Evolutionary conservation across 2,113 vertebrate genomes (phyloP).

Genomic region (Chionodraco myersi): DNA sequence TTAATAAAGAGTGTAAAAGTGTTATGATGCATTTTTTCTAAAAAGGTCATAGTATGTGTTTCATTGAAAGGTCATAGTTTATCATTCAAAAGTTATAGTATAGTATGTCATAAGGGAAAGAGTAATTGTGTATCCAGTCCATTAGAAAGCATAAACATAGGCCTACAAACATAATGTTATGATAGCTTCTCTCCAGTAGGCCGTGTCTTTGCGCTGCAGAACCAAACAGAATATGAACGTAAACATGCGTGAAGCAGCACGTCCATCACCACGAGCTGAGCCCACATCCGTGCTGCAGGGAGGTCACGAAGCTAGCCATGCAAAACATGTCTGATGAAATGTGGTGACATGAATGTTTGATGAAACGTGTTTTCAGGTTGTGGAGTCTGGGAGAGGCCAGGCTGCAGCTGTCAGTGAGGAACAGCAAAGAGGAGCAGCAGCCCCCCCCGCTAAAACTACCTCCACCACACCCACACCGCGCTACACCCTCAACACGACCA

Average conservation of each 20-base stretch:
- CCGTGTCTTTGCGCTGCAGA: neutral
- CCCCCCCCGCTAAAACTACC: neutral
- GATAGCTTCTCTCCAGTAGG: neutral
- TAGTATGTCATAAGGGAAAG: too few relatives aligned
- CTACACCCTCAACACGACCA: constrained; percentile 53
- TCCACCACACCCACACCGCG: constrained; percentile 19
- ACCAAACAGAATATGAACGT: neutral
- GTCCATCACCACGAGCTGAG: neutral
- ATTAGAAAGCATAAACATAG: neutral
- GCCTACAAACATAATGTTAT: neutral
- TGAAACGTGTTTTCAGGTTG: constrained; percentile 66
- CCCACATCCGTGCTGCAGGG: neutral
- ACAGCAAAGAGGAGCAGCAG: constrained; percentile 64
- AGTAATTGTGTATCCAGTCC: too few relatives aligned
- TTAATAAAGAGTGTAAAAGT: too few relatives aligned
- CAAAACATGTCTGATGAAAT: neutral
- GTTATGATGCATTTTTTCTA: too few relatives aligned
- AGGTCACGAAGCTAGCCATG: neutral
- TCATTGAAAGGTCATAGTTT: too few relatives aligned
- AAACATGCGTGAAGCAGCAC: neutral
- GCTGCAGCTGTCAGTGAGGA: constrained; percentile 73
- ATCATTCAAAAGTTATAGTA: too few relatives aligned
- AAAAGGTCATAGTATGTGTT: too few relatives aligned
- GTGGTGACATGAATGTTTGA: neutral
- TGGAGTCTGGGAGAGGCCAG: constrained; percentile 79